phyloP scores from a whole-genome alignment of 2,888 invertebrate genomes.

The Amphipoea lucens region DNA sequence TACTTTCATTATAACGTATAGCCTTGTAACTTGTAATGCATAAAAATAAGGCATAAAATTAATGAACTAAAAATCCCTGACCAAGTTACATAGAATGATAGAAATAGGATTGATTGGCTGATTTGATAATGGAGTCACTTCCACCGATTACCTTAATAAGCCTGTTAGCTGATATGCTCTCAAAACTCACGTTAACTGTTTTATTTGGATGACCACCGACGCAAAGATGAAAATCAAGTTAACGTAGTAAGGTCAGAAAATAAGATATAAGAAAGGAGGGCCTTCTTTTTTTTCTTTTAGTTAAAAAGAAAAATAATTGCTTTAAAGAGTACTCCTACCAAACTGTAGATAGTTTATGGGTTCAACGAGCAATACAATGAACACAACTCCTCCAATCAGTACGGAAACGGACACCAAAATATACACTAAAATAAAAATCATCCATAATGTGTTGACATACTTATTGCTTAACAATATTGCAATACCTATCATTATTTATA shows the following conservation, averaged over 20 bases:
- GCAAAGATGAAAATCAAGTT: background rate
- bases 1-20: background rate
- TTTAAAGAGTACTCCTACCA: background rate
- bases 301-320: background rate
- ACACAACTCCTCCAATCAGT: background rate
- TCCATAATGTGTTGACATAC: constrained; percentile 4
- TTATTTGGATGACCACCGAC: background rate
- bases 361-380: background rate
- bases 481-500: background rate
- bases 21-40: constrained; percentile 15
- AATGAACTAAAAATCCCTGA: constrained; percentile 32
- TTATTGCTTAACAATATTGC: background rate
- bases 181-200: background rate
- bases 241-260: background rate
- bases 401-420: background rate
- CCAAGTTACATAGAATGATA: constrained; percentile 12
- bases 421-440: background rate
- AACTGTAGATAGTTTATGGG: too few relatives aligned
- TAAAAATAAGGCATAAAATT: constrained; percentile 1
- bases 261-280: background rate
- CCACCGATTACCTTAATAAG: background rate
- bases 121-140: background rate
- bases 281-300: too few relatives aligned
- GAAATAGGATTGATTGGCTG: background rate
- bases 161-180: background rate